Evolutionary conservation across 2,113 vertebrate genomes (phyloP).

Genomic region (Stictonetta naevosa): DNA sequence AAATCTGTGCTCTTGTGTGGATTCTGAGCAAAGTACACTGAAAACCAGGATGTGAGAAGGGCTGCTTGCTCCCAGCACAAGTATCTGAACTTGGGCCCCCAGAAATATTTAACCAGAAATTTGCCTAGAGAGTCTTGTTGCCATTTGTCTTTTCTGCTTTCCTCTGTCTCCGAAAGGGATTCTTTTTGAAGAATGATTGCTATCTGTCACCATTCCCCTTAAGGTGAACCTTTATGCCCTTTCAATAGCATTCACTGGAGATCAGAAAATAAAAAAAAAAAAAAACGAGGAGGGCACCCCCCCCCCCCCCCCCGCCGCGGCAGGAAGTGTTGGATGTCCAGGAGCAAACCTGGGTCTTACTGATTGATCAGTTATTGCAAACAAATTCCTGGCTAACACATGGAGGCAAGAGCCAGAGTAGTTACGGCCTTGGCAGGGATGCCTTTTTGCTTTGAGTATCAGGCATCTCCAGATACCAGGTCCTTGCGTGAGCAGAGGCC

Average conservation of each 20-base stretch:
- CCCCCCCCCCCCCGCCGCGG: too few relatives aligned
- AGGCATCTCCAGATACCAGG: background rate
- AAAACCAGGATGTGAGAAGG: background rate
- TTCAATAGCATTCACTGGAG: background rate
- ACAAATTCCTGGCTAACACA: background rate
- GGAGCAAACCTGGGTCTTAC: background rate
- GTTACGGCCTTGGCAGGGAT: background rate
- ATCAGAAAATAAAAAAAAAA: background rate
- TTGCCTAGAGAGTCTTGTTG: conserved; percentile 10
- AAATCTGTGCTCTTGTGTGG: background rate
- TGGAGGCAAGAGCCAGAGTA: background rate
- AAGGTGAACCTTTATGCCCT: background rate
- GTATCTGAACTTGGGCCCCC: background rate
- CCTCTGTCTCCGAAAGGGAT: background rate
- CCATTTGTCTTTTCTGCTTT: background rate
- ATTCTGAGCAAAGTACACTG: background rate
- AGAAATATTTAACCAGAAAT: conserved; percentile 18
- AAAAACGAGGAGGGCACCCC: too few relatives aligned
- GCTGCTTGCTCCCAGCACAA: background rate
- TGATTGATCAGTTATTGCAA: background rate
- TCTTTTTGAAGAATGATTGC: conserved; percentile 2
- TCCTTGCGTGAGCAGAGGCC: background rate
- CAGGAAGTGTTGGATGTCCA: background rate
- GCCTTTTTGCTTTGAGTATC: background rate
- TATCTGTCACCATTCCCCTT: background rate